A percentile compares a stretch with the other conserved stretches of the same genome.
These are phyloP conservation scores for Dicycla oo DNA, from an alignment of 2,888 invertebrate species.

Conservation along the genomic window DNA sequence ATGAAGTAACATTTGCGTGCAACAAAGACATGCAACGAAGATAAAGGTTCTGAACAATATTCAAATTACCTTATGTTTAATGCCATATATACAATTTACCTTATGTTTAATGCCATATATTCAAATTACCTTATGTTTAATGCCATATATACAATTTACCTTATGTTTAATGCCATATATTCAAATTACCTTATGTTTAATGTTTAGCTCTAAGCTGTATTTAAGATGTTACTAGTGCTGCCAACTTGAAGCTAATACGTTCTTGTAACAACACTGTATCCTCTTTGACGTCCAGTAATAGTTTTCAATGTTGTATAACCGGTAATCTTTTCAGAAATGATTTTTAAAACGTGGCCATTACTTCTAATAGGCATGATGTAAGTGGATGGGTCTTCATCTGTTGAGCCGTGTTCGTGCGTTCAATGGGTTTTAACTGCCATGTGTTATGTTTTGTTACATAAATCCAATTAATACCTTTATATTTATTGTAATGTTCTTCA, in stretches of 20 bases:
- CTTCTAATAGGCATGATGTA: constrained; percentile 61
- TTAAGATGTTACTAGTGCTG: constrained; percentile 25
- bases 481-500: constrained; percentile 32
- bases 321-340: constrained; percentile 48
- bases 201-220: constrained; percentile 17
- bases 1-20: constrained; percentile 46
- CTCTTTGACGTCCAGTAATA: constrained; percentile 46
- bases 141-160: too few species aligned
- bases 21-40: constrained; percentile 34
- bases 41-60: constrained; percentile 38
- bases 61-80: constrained; percentile 20
- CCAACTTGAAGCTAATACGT: constrained; percentile 8
- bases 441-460: constrained; percentile 59
- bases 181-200: constrained; percentile 20
- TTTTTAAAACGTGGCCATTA: constrained; percentile 60
- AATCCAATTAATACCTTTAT: constrained; percentile 31
- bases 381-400: constrained; percentile 41
- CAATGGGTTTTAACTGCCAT: constrained; percentile 36
- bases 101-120: constrained; percentile 30
- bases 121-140: constrained; percentile 20
- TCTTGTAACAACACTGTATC: constrained; percentile 25
- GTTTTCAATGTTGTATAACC: constrained; percentile 56
- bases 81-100: constrained; percentile 29
- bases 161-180: too few species aligned
- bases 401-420: constrained; percentile 42